Percentiles rank a stretch among this genome's conserved stretches.
These are phyloP conservation scores for Alouatta palliata DNA, from an alignment of 2,113 vertebrate species.

Conservation along the genomic window DNA sequence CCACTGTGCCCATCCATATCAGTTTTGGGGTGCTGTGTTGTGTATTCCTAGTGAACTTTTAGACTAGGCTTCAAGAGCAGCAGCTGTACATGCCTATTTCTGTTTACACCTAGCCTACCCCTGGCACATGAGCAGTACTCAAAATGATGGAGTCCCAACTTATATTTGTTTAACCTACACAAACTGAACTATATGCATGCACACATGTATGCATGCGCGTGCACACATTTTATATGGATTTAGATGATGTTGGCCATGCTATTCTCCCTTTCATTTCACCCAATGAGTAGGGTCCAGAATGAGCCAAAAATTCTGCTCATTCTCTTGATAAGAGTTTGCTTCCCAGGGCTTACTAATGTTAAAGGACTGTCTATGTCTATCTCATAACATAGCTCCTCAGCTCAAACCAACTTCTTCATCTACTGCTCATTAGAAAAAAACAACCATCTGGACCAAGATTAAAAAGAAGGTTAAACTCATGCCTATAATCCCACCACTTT, in stretches of 20 bases:
- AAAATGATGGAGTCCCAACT: background rate
- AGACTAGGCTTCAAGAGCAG: background rate
- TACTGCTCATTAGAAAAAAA: background rate
- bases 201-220: fast-evolving
- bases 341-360: background rate
- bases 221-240: too few species aligned
- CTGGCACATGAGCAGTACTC: background rate
- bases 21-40: background rate
- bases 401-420: background rate
- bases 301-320: background rate
- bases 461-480: background rate
- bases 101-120: background rate
- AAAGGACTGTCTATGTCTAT: background rate
- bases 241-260: background rate
- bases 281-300: background rate
- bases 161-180: too few species aligned
- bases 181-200: background rate
- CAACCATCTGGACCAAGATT: background rate
- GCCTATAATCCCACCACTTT: too few species aligned
- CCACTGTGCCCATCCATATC: background rate
- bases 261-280: background rate
- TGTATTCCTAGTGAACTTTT: background rate
- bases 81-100: background rate
- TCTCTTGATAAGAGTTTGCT: background rate
- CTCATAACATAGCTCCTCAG: background rate